A percentile compares a stretch with the other conserved stretches of the same genome.
These are phyloP conservation scores for Lathronympha strigana DNA, from an alignment of 2,888 invertebrate species.

Conservation along the genomic window DNA sequence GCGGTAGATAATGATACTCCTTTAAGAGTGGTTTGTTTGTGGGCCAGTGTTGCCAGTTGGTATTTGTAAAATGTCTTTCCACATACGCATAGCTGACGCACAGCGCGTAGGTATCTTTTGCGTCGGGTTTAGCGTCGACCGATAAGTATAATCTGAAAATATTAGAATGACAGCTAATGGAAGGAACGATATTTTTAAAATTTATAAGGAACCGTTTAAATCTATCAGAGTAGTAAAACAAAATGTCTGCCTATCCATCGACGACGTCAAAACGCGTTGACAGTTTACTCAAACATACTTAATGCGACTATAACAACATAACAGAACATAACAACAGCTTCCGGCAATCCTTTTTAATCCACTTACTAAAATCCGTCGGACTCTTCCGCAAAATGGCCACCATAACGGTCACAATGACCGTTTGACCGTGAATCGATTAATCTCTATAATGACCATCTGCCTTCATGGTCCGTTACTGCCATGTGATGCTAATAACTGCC, in stretches of 20 bases:
- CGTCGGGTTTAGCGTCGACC: too few species aligned
- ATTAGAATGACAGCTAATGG: too few species aligned
- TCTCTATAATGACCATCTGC: conserved; percentile 36
- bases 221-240: neutral
- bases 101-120: too few species aligned
- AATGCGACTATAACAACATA: neutral
- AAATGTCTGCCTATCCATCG: neutral
- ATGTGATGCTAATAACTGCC: conserved; percentile 3
- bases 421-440: conserved; percentile 23
- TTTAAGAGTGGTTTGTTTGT: too few species aligned
- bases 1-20: too few species aligned
- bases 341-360: conserved; percentile 29
- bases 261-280: neutral
- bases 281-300: neutral
- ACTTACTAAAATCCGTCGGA: conserved; percentile 28
- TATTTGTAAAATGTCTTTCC: too few species aligned
- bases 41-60: too few species aligned
- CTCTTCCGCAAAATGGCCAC: conserved; percentile 31
- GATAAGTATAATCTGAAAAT: too few species aligned
- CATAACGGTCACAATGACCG: conserved; percentile 15
- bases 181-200: too few species aligned
- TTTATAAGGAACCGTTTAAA: too few species aligned
- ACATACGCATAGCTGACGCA: too few species aligned
- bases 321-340: neutral
- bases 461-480: conserved; percentile 9